Evolutionary conservation across 2,888 invertebrate genomes (phyloP), one percentile per base, ranked within the genome.

Genomic region (Panzeria rudis): DNA sequence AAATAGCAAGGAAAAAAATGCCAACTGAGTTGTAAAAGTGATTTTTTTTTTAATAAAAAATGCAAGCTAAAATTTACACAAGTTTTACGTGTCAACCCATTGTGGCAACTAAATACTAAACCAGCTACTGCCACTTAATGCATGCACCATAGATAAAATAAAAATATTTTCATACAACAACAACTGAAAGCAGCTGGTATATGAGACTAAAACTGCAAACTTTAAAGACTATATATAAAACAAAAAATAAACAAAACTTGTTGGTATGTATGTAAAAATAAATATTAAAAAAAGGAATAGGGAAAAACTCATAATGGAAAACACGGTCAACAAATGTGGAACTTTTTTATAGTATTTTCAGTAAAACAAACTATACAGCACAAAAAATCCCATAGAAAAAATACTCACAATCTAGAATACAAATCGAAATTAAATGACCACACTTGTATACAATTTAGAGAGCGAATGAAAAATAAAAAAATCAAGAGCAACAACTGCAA

Each of bases 401-500:
- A 61, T 41, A 52, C 25, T 80, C 66, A 47, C 80, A 90, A 90
- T 90, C 90, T 89, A 90, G 90, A 90, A 90, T 89, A 90, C 90
- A 90, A 90, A 90, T 90, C 90, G 90, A 90, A 90, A 90, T 90
- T 90, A 90, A 90, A 90, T 90, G 90, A 90, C 90, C 90, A 88
- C 90, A 90, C 90, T 89, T 88, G 90, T 89, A 90, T 89, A 89
- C 77, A 85, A 82, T 80, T 85, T 78, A 81, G 81, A 78, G 56
- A 85, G 81, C 89, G 88, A 88, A 29, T 59, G 47, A 4, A 73
- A 80, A 72, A 66, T 41, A 13, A 68, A 88, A 87, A 87, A 88
- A 44, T 25, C 41, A 44, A 44, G 13, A 15, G 44, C 61, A 62
- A 56, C 72, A 50, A 84, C 52, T 47, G 35, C 13, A 62, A 72